Evolutionary conservation across 2,888 invertebrate species (phyloP).

Genomic region (Caenorhabditis sinica): DNA sequence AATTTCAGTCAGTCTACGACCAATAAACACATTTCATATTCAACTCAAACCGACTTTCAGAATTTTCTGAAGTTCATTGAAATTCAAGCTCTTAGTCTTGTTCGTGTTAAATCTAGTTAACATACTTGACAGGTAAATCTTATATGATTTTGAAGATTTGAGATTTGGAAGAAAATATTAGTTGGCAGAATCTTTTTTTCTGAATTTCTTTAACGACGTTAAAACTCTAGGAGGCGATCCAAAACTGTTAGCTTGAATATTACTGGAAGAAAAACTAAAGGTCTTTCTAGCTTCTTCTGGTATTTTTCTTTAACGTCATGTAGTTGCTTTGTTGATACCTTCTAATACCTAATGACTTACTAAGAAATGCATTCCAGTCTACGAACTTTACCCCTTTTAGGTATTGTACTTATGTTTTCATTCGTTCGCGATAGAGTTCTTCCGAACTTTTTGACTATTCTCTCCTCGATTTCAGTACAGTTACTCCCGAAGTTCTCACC

Average conservation of each 20-base stretch:
- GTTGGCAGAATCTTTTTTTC: too few species aligned
- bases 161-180: too few species aligned
- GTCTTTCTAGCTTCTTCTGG: too few species aligned
- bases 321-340: slow-evolving; percentile 1
- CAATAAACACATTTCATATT: slow-evolving; percentile 16
- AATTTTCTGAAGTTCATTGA: neutral
- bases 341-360: slow-evolving; percentile 9
- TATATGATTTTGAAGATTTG: too few species aligned
- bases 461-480: neutral
- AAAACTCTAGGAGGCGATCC: too few species aligned
- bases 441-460: neutral
- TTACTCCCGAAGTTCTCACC: neutral
- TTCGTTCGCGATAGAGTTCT: too few species aligned
- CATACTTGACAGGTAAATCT: too few species aligned
- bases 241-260: neutral
- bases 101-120: too few species aligned
- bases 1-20: slow-evolving; percentile 25
- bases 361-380: slow-evolving; percentile 27
- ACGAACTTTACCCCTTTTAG: neutral
- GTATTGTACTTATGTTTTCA: neutral
- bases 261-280: neutral
- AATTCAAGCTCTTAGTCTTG: too few species aligned
- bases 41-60: neutral
- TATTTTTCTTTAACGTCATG: slow-evolving; percentile 12
- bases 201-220: too few species aligned